These are phyloP conservation scores for Muscina levida DNA, from an alignment of 2,888 invertebrate species.

Conservation along the genomic window DNA sequence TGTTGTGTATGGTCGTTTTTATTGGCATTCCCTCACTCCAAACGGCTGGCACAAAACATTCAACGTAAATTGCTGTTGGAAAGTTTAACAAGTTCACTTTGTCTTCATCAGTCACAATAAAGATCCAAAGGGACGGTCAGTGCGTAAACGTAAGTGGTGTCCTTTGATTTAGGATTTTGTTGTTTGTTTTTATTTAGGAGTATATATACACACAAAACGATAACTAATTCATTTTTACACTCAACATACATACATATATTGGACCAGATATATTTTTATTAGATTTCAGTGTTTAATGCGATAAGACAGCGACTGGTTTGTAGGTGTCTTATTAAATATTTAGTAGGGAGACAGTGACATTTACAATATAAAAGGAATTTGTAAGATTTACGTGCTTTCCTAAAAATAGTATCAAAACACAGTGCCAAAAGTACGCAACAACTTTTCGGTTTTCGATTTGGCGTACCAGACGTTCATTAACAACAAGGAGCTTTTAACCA, in stretches of 20 bases:
- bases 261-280: neutral
- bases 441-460: too few species aligned
- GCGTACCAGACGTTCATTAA: too few species aligned
- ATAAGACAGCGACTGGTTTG: neutral
- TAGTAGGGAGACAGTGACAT: too few species aligned
- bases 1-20: slow-evolving; percentile 10
- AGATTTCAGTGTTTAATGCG: slow-evolving; percentile 16
- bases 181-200: too few species aligned
- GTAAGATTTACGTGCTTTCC: too few species aligned
- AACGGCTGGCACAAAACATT: slow-evolving; percentile 4
- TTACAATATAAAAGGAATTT: too few species aligned
- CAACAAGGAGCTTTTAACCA: too few species aligned
- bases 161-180: slow-evolving; percentile 43
- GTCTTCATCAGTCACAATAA: slow-evolving; percentile 55
- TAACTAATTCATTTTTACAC: neutral
- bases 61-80: slow-evolving; percentile 41
- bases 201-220: too few species aligned
- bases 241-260: slow-evolving; percentile 1
- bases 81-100: slow-evolving; percentile 48
- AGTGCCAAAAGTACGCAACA: too few species aligned
- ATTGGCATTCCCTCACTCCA: neutral
- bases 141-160: slow-evolving; percentile 19
- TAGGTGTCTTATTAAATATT: too few species aligned
- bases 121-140: slow-evolving; percentile 27
- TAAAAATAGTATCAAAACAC: too few species aligned